Evolutionary conservation across 2,888 invertebrate genomes (phyloP).

Genomic region (Diachrysia chrysitis): DNA sequence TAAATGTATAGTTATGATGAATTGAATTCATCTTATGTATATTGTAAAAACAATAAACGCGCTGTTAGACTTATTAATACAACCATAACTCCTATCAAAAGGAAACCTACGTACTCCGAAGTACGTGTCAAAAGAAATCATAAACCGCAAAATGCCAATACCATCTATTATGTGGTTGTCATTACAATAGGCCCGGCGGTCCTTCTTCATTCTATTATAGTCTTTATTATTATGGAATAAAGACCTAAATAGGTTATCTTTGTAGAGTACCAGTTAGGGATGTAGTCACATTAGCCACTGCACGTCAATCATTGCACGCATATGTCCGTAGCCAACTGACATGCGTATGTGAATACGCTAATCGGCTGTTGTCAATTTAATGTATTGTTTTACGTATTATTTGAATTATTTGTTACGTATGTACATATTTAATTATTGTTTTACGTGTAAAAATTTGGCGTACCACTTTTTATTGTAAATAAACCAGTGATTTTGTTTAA

Average conservation of each 20-base stretch:
- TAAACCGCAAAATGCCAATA: conserved; percentile 49
- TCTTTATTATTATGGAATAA: conserved; percentile 14
- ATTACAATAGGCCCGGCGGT: conserved; percentile 21
- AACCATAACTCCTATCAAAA: background rate
- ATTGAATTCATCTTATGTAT: background rate
- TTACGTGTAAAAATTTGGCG: background rate
- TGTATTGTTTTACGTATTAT: conserved; percentile 37
- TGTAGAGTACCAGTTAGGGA: conserved; percentile 27
- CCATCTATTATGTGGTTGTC: conserved; percentile 31
- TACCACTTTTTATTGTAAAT: too few species aligned
- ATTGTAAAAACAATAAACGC: background rate
- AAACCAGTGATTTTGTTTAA: too few species aligned
- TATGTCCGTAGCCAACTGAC: conserved; percentile 70
- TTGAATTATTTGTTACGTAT: too few species aligned
- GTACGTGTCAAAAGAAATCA: conserved; percentile 55
- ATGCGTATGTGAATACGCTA: conserved; percentile 51
- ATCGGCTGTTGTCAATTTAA: conserved; percentile 37
- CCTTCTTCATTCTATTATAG: conserved; percentile 23
- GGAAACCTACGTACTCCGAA: conserved; percentile 16
- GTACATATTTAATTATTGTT: too few species aligned
- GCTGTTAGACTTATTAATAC: background rate
- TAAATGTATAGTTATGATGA: background rate
- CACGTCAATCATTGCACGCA: conserved; percentile 67
- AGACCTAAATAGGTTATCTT: background rate
- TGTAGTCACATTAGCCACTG: conserved; percentile 48